phyloP scores from a whole-genome alignment of 37 sponge, comb jelly and placozoan species.

The Halisarca cf. caerulea region DNA sequence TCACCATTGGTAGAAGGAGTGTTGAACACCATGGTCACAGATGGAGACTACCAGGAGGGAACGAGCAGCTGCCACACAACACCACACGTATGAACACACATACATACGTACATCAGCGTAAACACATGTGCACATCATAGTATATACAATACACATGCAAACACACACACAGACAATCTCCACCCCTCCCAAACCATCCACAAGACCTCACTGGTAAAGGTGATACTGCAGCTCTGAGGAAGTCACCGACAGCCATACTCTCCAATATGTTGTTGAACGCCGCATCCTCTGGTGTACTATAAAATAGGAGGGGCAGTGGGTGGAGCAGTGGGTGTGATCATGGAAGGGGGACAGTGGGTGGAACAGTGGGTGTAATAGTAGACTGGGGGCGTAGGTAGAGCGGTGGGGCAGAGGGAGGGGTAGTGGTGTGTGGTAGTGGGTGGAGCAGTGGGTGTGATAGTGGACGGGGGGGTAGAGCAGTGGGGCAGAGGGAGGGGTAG shows the following conservation, averaged over 20 bases:
- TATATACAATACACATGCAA: background rate
- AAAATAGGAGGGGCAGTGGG: background rate
- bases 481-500: background rate
- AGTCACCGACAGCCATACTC: conserved; percentile 20
- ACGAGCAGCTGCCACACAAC: background rate
- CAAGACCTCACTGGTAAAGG: conserved; percentile 23
- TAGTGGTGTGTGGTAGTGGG: background rate
- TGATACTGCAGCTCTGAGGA: background rate
- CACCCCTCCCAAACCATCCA: background rate
- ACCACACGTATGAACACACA: background rate
- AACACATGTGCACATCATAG: background rate
- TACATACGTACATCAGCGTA: background rate
- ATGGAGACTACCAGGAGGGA: too few species aligned
- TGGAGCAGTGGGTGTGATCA: background rate
- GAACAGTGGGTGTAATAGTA: background rate
- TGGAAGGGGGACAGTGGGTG: background rate
- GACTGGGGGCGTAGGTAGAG: background rate
- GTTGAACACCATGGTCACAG: too few species aligned
- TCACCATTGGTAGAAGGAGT: too few species aligned
- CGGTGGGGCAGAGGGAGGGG: background rate
- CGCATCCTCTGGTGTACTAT: background rate
- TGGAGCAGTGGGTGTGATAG: background rate
- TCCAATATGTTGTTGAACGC: conserved; percentile 8
- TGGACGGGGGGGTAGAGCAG: background rate
- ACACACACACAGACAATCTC: background rate